These are phyloP conservation scores for Styela clava DNA, from an alignment of 23 tunicate species.

Conservation along the genomic window DNA sequence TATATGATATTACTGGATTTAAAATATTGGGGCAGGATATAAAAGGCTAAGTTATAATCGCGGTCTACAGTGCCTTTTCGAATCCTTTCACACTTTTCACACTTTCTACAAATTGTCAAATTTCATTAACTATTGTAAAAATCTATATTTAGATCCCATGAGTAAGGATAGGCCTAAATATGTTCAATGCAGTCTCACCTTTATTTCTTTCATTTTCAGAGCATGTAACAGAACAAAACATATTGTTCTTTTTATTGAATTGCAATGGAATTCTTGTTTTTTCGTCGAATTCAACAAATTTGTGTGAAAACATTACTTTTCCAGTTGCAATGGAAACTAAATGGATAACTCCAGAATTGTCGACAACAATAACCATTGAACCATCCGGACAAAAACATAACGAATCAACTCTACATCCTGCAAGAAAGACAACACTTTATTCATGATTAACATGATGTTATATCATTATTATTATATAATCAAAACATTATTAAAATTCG, in stretches of 20 bases:
- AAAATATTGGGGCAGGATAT: too few species aligned
- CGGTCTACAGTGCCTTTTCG: too few species aligned
- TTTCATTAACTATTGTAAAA: too few species aligned
- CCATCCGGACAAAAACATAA: conserved; percentile 56
- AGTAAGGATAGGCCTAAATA: too few species aligned
- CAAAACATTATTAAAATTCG: too few species aligned
- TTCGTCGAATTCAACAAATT: conserved; percentile 13
- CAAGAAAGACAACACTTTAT: neutral
- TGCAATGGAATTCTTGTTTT: neutral
- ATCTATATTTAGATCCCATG: too few species aligned
- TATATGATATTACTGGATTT: too few species aligned
- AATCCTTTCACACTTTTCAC: too few species aligned
- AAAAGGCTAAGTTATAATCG: too few species aligned
- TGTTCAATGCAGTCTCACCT: too few species aligned
- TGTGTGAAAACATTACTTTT: conserved; percentile 22
- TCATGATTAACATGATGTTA: neutral
- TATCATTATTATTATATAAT: too few species aligned
- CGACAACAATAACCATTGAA: conserved; percentile 28
- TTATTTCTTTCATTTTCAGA: neutral
- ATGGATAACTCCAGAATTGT: conserved; percentile 31
- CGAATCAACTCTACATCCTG: conserved; percentile 44
- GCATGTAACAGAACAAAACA: neutral
- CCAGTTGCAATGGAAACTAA: conserved; percentile 18
- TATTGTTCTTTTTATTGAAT: neutral
- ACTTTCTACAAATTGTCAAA: too few species aligned